Evolutionary conservation across 1,140 invertebrate species (phyloP).

Genomic region (Chironomus striatipennis): DNA sequence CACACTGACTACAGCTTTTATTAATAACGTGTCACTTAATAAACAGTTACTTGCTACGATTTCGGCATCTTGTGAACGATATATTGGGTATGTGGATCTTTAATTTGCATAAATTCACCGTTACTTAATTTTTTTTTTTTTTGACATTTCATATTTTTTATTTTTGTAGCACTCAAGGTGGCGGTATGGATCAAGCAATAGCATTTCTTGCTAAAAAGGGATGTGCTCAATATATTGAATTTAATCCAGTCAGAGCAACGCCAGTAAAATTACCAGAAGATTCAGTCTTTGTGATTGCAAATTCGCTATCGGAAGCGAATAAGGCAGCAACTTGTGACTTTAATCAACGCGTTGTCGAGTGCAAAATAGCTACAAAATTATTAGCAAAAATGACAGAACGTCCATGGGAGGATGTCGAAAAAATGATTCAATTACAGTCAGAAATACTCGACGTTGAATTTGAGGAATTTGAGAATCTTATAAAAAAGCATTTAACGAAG

Average conservation of each 20-base stretch:
- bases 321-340: slow-evolving; percentile 88
- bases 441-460: slow-evolving; percentile 48
- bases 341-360: slow-evolving; percentile 92
- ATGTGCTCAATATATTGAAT: slow-evolving; percentile 86
- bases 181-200: slow-evolving; percentile 99
- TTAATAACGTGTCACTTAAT: slow-evolving; percentile 58
- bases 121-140: too few species aligned
- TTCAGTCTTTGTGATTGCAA: slow-evolving; percentile 86
- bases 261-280: slow-evolving; percentile 72
- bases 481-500: slow-evolving; percentile 54
- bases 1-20: slow-evolving; percentile 68
- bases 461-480: slow-evolving; percentile 58
- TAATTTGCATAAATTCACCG: too few species aligned
- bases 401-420: slow-evolving; percentile 51
- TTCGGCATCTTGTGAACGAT: slow-evolving; percentile 81
- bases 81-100: slow-evolving; percentile 52
- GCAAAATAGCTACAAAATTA: slow-evolving; percentile 76
- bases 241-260: slow-evolving; percentile 73
- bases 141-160: too few species aligned
- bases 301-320: slow-evolving; percentile 82
- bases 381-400: slow-evolving; percentile 56
- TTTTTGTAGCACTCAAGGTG: slow-evolving; percentile 75
- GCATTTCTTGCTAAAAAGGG: slow-evolving; percentile 82
- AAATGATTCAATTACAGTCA: slow-evolving; percentile 66
- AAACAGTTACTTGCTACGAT: slow-evolving; percentile 75